phyloP scores from a whole-genome alignment of 1,140 invertebrate species.

The Pachypsylla venusta region DNA sequence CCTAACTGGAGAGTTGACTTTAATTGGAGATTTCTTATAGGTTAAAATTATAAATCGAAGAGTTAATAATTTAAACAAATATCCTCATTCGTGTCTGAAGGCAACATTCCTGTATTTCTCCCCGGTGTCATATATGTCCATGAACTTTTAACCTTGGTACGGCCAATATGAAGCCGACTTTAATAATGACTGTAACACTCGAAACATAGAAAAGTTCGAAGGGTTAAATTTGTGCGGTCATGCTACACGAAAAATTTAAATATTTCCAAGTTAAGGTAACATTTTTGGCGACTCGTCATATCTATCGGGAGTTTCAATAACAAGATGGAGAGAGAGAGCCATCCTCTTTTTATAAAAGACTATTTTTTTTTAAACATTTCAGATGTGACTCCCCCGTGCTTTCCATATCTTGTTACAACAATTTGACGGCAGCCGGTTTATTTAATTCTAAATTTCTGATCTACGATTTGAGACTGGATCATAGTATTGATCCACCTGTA shows the following conservation, averaged over 20 bases:
- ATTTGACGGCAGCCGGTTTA: background rate
- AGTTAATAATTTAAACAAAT: too few species aligned
- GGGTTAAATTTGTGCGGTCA: too few species aligned
- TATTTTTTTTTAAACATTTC: background rate
- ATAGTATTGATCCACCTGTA: too few species aligned
- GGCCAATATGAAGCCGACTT: too few species aligned
- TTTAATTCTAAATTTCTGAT: background rate
- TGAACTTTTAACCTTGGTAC: too few species aligned
- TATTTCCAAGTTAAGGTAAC: background rate
- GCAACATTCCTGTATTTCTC: too few species aligned
- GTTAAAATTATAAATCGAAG: too few species aligned
- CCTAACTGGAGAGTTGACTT: too few species aligned
- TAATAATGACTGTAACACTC: too few species aligned
- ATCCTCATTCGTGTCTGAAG: too few species aligned
- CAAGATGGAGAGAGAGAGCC: background rate
- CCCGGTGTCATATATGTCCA: too few species aligned
- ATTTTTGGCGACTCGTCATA: background rate
- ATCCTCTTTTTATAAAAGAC: background rate
- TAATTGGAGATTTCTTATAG: too few species aligned
- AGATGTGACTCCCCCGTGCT: background rate
- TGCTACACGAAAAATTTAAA: background rate
- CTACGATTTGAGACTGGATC: background rate
- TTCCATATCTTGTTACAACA: background rate
- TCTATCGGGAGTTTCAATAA: background rate
- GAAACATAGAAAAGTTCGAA: background rate